Percentiles rank a stretch among this genome's conserved stretches.
Evolutionary conservation across 2,113 vertebrate genomes (phyloP).

Genomic region (Nesospiza acunhae): DNA sequence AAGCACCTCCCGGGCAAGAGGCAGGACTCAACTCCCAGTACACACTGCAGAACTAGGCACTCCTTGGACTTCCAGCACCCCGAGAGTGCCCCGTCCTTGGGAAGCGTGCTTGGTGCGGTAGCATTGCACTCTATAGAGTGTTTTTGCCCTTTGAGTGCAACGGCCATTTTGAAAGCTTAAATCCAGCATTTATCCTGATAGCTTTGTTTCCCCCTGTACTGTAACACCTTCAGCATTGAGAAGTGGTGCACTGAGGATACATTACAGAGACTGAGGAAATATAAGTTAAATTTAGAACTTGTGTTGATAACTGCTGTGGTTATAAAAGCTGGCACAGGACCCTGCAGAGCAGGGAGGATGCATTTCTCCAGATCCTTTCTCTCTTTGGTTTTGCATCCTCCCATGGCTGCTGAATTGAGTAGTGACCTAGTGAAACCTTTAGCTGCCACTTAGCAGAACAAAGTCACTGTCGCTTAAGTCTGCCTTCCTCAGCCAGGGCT

Average conservation of each 20-base stretch:
- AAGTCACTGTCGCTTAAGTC: neutral
- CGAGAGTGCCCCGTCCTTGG: neutral
- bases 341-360: neutral
- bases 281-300: neutral
- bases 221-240: neutral
- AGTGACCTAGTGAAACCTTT: neutral
- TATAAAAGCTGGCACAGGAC: neutral
- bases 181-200: neutral
- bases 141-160: neutral
- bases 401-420: neutral
- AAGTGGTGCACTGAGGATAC: neutral
- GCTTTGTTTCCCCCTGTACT: neutral
- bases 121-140: neutral
- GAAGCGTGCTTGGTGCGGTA: neutral
- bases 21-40: neutral
- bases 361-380: neutral
- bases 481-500: neutral
- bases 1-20: neutral
- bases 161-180: neutral
- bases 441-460: neutral
- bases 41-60: fast-evolving
- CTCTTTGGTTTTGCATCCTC: neutral
- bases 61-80: neutral
- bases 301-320: neutral
- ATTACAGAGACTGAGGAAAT: neutral